Evolutionary conservation across 2,797 vertebrate genomes (phyloP), one percentile per base, ranked within the genome.

Genomic region (Betta splendens): DNA sequence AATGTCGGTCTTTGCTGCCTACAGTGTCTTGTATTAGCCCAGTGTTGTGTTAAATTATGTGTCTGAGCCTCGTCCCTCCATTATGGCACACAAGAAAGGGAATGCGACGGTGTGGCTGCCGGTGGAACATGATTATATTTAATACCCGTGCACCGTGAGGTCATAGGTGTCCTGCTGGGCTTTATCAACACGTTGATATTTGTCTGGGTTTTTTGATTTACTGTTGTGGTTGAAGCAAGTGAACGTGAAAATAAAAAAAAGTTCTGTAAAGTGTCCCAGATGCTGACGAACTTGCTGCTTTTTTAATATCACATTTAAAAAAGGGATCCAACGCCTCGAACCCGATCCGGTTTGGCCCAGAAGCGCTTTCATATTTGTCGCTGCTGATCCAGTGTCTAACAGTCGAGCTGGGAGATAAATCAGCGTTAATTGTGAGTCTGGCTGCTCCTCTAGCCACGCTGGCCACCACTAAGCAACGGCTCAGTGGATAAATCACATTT

Each of bases 401-500:
- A 40, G 49, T 49, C 40, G 46, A 47, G 60, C 40, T 54, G 7
- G 45, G 35, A 49, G 38, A 80, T 83, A 69, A 80, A 81, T 85
- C 64, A 53, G 68, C 28, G 39, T 56, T 83, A 86, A 84, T 81
- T 82, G 77, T 72, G 47, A 72, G 60, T 54, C 58, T 59, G 74
- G 67, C 66, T 50, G 72, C 58, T 77, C 56, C 54, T 42, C 32
- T 60, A 58, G 64, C 65, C 62, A 70, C 44, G 33, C 51, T 64
- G 69, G 68, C 77, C 69, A 62, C 59, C 69, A 67, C 52, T 64
- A 55, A 47, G 75, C 58, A 77, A 77, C 59, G 26, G 63, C 72
- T 75, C 26, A 57, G 64, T 39, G 75, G 73, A 89, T 85, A 84
- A 85, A 87, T 88, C 85, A 86, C 77, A 72, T 87, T 84, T 77